These are phyloP conservation scores for Aviceda subcristata DNA, from an alignment of 2,113 vertebrate species.

Conservation along the genomic window DNA sequence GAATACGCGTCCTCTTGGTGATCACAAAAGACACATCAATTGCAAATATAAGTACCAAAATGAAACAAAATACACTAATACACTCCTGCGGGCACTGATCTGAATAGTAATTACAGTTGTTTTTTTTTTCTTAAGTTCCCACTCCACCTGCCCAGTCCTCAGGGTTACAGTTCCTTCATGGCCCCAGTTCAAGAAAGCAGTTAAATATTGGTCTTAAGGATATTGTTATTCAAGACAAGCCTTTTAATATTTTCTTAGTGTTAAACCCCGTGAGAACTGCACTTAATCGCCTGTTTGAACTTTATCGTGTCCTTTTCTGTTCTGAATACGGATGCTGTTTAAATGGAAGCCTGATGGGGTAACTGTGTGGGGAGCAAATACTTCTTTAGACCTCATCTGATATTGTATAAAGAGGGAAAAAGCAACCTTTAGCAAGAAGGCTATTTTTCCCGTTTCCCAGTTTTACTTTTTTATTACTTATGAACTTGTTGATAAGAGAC, in stretches of 20 bases:
- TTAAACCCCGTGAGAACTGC: neutral
- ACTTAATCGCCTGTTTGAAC: neutral
- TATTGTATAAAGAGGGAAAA: neutral
- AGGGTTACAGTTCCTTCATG: neutral
- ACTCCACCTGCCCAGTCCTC: neutral
- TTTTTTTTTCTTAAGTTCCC: neutral
- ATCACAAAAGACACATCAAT: neutral
- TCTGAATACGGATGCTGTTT: neutral
- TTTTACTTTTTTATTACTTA: neutral
- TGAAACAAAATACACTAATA: neutral
- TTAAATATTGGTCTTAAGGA: neutral
- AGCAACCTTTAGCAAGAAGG: neutral
- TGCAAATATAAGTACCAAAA: neutral
- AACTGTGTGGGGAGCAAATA: neutral
- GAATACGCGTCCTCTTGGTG: neutral
- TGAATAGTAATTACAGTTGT: neutral
- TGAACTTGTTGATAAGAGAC: neutral
- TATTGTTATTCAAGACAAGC: neutral
- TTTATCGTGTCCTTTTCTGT: neutral
- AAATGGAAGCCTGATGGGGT: neutral
- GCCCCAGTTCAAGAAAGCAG: neutral
- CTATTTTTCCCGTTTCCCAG: neutral
- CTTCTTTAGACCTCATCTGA: neutral
- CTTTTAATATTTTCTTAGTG: neutral
- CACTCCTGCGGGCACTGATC: neutral